Conservation (phyloP, 35 echinoderm and acorn worm genomes). For the Strongylocentrotus purpuratus region DNA sequence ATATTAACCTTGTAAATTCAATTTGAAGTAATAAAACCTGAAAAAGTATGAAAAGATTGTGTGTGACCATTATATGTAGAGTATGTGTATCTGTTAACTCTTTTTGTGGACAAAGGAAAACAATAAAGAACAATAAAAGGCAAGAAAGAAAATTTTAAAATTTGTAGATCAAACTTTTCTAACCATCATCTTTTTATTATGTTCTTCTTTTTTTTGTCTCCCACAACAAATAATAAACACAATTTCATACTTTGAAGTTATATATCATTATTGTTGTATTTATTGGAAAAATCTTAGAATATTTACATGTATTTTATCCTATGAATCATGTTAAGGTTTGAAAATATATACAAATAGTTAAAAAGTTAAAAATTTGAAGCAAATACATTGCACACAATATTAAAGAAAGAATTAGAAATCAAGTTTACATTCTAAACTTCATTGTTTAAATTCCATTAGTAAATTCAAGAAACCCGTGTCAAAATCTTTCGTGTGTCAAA, state of each 20-base stretch:
- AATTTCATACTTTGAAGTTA: background rate
- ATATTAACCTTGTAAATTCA: background rate
- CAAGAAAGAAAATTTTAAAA: too few relatives aligned
- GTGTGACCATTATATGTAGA: background rate
- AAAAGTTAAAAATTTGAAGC: background rate
- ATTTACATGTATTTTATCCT: background rate
- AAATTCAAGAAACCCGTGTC: too few relatives aligned
- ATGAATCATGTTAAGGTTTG: background rate
- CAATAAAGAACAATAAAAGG: too few relatives aligned
- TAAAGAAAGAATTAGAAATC: background rate
- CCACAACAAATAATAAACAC: background rate
- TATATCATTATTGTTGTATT: background rate
- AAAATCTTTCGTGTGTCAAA: too few relatives aligned
- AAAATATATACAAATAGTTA: background rate
- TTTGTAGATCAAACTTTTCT: too few relatives aligned
- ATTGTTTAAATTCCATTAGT: too few relatives aligned
- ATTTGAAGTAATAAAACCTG: background rate
- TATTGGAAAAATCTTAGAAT: background rate
- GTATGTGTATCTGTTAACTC: background rate
- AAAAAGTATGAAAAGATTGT: background rate
- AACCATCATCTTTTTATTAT: too few relatives aligned
- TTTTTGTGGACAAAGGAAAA: background rate
- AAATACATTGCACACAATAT: background rate
- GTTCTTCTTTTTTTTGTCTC: background rate
- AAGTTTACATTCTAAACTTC: too few relatives aligned